Base-by-base conservation (phyloP, 2,888 invertebrate genomes). In the Diploptera punctata region DNA sequence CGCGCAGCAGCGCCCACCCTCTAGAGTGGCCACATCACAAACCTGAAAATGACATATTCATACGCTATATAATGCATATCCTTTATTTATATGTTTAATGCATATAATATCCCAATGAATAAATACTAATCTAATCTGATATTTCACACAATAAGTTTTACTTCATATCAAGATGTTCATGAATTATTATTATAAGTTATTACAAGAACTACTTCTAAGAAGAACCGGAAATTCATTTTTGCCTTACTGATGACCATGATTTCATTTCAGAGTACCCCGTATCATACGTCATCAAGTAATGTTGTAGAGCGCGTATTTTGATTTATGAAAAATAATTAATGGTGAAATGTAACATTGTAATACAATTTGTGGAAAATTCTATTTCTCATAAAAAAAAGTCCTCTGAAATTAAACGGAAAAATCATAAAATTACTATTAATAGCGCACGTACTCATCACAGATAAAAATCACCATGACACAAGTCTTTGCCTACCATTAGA, bases 1-100 rank as follows among this genome's bases (percentile, higher is more conserved):
- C 73, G 71, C 71, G 71, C 71, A 74, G 74, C 74, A 65, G 38
- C 71, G 33, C 73, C 70, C 70, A 67, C 73, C 71, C 73, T 68
- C 73, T 54, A 67, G 68, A 65, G 61, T 61, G 52, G 73, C 70
- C 73, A 73, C 73, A 73, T 73, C 73, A 73, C 68, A 68, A n/a
- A 68, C 71, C 44, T 61, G 68, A 31, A 19, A 29, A 31, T 49
- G 18, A 18, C 60, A 21, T 72, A 72, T 31, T 49, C 67, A 3
- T 67, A 29, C 70, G n/a, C 61, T 44, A 1, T 19, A 24, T 3
- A 10, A 9, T 13, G 3, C 13, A 3, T 52, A 7, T 13, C 24
- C 13, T 52, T 9, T 24, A 3, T 52, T 21, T 24, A 24, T 3
- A 52, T 16, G 24, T 52, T 47, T 24, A 24, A 52, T 24, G 49